phyloP scores from a whole-genome alignment of 2,888 invertebrate genomes.

The Drosophila dives region DNA sequence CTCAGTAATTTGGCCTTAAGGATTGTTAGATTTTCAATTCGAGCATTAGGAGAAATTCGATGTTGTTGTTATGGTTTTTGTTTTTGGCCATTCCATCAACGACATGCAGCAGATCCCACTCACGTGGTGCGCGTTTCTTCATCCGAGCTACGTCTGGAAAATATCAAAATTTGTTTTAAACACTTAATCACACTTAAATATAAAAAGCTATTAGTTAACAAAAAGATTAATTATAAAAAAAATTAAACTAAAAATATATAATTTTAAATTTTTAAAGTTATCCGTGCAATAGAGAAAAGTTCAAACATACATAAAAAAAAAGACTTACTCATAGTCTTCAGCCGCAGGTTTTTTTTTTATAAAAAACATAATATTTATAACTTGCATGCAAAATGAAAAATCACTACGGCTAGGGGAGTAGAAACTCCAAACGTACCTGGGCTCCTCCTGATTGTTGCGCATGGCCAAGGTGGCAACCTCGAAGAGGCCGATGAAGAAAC shows the following conservation, averaged over 20 bases:
- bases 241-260: background rate
- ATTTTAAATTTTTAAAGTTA: background rate
- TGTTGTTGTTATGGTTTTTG: constrained; percentile 4
- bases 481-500: constrained; percentile 96
- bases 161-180: constrained; percentile 11
- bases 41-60: constrained; percentile 63
- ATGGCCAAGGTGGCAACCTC: constrained; percentile 91
- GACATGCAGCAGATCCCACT: constrained; percentile 58
- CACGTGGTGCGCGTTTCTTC: constrained; percentile 84
- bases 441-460: constrained; percentile 83
- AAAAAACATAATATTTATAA: constrained; percentile 40
- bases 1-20: constrained; percentile 27
- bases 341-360: constrained; percentile 39
- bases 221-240: background rate
- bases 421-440: constrained; percentile 70
- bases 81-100: constrained; percentile 10
- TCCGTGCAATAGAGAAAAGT: constrained; percentile 4
- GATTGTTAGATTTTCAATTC: constrained; percentile 54
- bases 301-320: constrained; percentile 3
- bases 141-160: constrained; percentile 82
- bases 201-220: background rate
- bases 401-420: background rate
- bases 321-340: constrained; percentile 60
- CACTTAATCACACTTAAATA: background rate
- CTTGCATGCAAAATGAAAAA: constrained; percentile 54